Percentiles rank a stretch among this genome's conserved stretches.
Evolutionary conservation across 2,113 vertebrate species (phyloP).

Genomic region (Cheirogaleus medius): DNA sequence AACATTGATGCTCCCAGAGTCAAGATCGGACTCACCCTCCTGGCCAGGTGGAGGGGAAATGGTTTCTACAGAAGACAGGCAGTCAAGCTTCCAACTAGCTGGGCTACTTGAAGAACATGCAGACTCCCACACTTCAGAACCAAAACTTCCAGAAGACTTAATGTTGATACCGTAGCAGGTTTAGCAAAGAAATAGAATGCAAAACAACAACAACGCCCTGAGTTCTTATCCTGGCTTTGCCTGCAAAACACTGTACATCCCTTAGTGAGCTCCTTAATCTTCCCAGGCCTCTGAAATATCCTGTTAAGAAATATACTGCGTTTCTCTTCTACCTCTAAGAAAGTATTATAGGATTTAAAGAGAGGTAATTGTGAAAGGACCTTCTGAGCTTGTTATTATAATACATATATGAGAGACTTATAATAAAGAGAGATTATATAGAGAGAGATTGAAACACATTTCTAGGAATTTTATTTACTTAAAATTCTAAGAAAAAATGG

Average conservation of each 20-base stretch:
- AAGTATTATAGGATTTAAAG: background rate
- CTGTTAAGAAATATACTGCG: background rate
- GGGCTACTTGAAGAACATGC: background rate
- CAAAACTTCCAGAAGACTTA: background rate
- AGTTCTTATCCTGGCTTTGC: background rate
- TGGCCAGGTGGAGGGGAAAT: background rate
- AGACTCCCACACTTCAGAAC: background rate
- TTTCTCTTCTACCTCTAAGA: background rate
- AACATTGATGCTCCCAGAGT: no score
- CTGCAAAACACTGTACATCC: background rate
- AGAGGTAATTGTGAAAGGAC: background rate
- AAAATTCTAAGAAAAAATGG: background rate
- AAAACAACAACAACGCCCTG: background rate
- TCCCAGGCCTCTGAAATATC: background rate
- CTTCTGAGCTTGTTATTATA: background rate
- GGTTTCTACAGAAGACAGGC: background rate
- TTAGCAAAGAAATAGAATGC: background rate
- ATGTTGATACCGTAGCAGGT: background rate
- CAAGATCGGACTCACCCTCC: fast-evolving
- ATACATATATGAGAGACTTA: background rate
- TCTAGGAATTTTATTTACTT: background rate
- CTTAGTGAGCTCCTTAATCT: background rate
- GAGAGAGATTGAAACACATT: background rate
- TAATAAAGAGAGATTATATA: background rate
- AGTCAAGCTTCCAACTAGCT: background rate